phyloP scores from a whole-genome alignment of 2,888 invertebrate species.

The Tribolium freemani region DNA sequence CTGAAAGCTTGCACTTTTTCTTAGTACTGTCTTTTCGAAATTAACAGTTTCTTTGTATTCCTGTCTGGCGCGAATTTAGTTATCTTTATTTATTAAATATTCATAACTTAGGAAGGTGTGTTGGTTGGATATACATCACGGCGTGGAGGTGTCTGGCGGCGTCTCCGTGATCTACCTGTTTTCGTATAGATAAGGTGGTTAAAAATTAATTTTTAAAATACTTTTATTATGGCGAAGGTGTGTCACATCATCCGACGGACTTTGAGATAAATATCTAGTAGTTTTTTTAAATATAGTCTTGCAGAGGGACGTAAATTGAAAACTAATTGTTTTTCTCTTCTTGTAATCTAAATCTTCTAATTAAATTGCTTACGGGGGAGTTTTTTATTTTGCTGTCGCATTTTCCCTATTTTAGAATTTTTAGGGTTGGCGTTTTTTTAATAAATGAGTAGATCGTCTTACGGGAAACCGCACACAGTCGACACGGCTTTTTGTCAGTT shows the following conservation, averaged over 20 bases:
- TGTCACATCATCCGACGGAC: constrained; percentile 32
- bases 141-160: constrained; percentile 40
- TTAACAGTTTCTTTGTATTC: not conserved
- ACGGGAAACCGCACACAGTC: constrained; percentile 43
- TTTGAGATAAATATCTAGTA: constrained; percentile 14
- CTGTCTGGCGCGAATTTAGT: constrained; percentile 15
- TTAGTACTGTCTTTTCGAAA: no score
- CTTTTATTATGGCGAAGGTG: constrained; percentile 50
- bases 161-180: constrained; percentile 50
- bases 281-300: no score
- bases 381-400: constrained; percentile 17
- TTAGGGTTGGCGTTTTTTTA: constrained; percentile 1
- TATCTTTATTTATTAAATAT: constrained; percentile 26
- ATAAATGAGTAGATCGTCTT: constrained; percentile 36
- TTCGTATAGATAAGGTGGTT: constrained; percentile 46
- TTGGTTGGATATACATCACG: constrained; percentile 10
- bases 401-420: not conserved
- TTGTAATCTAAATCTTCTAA: not conserved
- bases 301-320: constrained; percentile 16
- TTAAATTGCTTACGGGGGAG: not conserved
- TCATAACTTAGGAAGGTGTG: constrained; percentile 23
- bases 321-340: constrained; percentile 2
- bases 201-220: constrained; percentile 50
- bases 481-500: constrained; percentile 43
- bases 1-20: not conserved